Conservation (phyloP, 1,140 invertebrate genomes). For the Drosophila nannoptera region DNA sequence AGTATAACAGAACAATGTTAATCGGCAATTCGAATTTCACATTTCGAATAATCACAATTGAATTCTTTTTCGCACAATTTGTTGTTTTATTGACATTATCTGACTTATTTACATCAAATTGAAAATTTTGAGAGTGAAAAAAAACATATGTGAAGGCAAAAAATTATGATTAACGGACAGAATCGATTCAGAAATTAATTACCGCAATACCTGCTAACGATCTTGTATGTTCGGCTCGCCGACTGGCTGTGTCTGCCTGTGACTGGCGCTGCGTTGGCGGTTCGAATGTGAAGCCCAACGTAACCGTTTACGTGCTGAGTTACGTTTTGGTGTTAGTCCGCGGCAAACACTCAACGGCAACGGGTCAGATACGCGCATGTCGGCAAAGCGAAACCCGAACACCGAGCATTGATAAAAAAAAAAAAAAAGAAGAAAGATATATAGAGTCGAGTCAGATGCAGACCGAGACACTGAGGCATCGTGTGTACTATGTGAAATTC, state of each 20-base stretch:
- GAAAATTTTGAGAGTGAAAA: background rate
- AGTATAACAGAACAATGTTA: conserved; percentile 25
- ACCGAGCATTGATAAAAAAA: conserved; percentile 6
- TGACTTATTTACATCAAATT: background rate
- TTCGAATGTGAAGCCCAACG: conserved; percentile 43
- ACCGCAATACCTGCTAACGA: conserved; percentile 21
- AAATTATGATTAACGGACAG: background rate
- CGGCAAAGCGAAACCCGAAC: conserved; percentile 50
- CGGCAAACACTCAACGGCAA: conserved; percentile 58
- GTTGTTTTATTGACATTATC: background rate
- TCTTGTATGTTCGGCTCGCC: conserved; percentile 22
- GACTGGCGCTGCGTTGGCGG: conserved; percentile 35
- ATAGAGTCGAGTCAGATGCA: conserved; percentile 42
- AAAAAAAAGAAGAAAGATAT: conserved; percentile 22
- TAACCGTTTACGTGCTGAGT: conserved; percentile 37
- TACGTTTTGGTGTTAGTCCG: conserved; percentile 41
- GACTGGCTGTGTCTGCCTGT: background rate
- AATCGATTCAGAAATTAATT: background rate
- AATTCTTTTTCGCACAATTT: background rate
- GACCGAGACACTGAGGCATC: conserved; percentile 30
- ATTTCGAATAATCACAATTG: background rate
- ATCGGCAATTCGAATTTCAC: background rate
- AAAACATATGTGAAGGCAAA: background rate
- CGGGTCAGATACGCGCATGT: conserved; percentile 58
- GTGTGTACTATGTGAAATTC: conserved; percentile 26